phyloP scores from a whole-genome alignment of 2,113 vertebrate species.

The Nerophis ophidion region DNA sequence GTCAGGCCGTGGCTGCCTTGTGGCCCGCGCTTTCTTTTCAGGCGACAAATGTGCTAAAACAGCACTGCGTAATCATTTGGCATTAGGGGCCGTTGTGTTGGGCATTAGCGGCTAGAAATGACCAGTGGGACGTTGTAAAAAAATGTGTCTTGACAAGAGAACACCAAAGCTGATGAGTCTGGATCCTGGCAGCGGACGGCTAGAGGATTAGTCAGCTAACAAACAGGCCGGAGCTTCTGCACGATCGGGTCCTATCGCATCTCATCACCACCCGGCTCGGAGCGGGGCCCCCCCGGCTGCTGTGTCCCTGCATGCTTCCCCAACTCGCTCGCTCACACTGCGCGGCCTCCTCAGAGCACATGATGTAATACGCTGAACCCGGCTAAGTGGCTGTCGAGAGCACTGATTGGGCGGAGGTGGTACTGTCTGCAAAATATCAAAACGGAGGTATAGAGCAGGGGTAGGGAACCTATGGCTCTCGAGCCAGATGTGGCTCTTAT shows the following conservation, averaged over 20 bases:
- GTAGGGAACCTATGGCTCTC: no score
- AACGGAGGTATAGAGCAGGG: background rate
- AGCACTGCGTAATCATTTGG: conserved; percentile 76
- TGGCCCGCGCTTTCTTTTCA: conserved; percentile 65
- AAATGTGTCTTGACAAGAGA: conserved; percentile 73
- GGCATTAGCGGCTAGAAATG: conserved; percentile 78
- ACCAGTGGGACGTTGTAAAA: conserved; percentile 68
- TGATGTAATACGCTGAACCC: conserved; percentile 19
- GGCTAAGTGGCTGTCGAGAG: conserved; percentile 8
- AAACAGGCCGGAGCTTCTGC: conserved; percentile 57
- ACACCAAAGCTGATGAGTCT: conserved; percentile 74
- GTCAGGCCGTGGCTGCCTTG: conserved; percentile 44
- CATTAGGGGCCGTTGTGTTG: conserved; percentile 76
- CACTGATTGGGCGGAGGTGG: background rate
- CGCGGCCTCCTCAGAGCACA: conserved; percentile 21
- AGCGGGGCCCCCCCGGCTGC: conserved; percentile 54
- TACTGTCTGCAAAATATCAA: no score
- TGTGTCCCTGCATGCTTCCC: conserved; percentile 38
- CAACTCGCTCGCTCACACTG: conserved; percentile 33
- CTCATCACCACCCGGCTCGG: conserved; percentile 57
- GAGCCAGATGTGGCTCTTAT: no score
- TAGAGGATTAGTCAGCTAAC: conserved; percentile 69
- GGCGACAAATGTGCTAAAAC: conserved; percentile 73
- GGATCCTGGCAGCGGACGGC: conserved; percentile 66
- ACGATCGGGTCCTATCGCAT: conserved; percentile 60